Evolutionary conservation across 2,888 invertebrate species (phyloP), one percentile per base, ranked within the genome.

Genomic region (Leptopilina drosophilae): DNA sequence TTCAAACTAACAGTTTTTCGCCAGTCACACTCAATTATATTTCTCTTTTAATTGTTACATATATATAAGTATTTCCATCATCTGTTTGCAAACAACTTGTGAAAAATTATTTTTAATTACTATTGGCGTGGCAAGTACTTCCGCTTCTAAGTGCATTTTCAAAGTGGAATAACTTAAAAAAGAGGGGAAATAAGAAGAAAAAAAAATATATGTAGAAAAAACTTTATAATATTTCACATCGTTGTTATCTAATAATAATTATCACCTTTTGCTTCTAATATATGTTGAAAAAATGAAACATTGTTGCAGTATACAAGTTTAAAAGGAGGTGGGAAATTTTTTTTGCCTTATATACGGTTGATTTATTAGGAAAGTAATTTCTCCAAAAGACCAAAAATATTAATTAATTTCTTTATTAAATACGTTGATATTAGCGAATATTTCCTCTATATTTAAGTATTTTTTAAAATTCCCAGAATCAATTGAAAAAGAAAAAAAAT

Each of bases 91-190:
- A 49, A 62, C 20, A 62, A 62, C 62, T 62, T 62, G 49, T 49
- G 33, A 33, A 33, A 20, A 62, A 62, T 62, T 62, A 62, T 62
- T 20, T 15, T 15, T 62, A 62, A 62, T 62, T 62, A 62, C 8
- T 62, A 14, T 59, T 59, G 59, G 59, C n/a, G 62, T 15, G 20
- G 62, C n/a, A 59, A 62, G 15, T 62, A 20, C 62, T 62, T 62
- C 62, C 62, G 49, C 11, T 49, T 49, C 49, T 49, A 49, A 49
- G 11, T 49, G 49, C 49, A 49, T 11, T 49, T 49, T 62, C 8
- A 8, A 62, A 62, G 15, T 62, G 62, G 8, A 62, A 62, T 62
- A 20, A 62, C 62, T 20, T 62, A 20, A 7, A 9, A 62, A 62
- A 62, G 20, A 42, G 42, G 42, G 8, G 8, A 20, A 20, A 20